Percentiles rank a stretch among this genome's conserved stretches.
phyloP scores from a whole-genome alignment of 1,140 invertebrate genomes.

The Neuroterus valhalla region DNA sequence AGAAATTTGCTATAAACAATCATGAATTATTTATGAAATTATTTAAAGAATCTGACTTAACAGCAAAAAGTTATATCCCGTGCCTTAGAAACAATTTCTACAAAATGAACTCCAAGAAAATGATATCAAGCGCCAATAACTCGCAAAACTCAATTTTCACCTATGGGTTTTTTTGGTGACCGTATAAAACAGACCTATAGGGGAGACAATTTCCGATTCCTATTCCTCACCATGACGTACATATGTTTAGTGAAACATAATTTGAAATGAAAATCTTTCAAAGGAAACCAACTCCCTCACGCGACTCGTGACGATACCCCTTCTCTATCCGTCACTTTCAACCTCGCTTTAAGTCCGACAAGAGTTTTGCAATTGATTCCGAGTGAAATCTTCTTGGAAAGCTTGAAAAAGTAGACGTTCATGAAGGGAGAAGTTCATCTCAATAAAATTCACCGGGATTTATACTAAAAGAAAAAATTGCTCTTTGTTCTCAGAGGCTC shows the following conservation, averaged over 20 bases:
- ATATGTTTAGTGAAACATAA: not conserved
- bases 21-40: too few species aligned
- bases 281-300: not conserved
- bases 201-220: not conserved
- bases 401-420: slow-evolving; percentile 18
- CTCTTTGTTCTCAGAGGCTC: slow-evolving; percentile 19
- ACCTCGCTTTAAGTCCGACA: too few species aligned
- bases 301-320: not conserved
- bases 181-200: too few species aligned
- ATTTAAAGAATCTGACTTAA: too few species aligned
- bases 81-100: too few species aligned
- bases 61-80: too few species aligned
- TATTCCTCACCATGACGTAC: not conserved
- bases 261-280: not conserved
- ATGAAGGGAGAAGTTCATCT: slow-evolving; percentile 18
- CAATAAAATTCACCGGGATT: slow-evolving; percentile 19
- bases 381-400: slow-evolving; percentile 1
- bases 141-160: too few species aligned
- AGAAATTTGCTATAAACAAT: too few species aligned
- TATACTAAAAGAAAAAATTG: slow-evolving; percentile 6
- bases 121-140: too few species aligned
- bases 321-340: slow-evolving; percentile 20
- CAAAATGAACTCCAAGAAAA: too few species aligned
- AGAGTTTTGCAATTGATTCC: slow-evolving; percentile 18
- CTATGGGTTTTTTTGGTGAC: too few species aligned